Evolutionary conservation across 2,113 vertebrate species (phyloP).

Genomic region (Balaeniceps rex): DNA sequence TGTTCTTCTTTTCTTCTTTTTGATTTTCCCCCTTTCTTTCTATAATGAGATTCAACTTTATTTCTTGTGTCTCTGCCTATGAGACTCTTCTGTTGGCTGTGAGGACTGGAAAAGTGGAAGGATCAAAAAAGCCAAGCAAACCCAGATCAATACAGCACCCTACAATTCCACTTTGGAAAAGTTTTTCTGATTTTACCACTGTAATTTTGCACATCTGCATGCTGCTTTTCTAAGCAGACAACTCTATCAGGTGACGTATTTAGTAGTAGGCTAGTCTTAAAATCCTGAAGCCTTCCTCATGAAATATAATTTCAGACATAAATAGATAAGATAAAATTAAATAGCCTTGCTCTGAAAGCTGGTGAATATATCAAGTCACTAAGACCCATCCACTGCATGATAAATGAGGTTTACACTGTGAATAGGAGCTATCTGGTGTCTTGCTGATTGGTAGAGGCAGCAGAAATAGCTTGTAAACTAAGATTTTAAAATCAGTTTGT

Average conservation of each 20-base stretch:
- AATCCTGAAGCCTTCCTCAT: background rate
- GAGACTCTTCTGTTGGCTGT: conserved; percentile 69
- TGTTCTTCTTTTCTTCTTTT: conserved; percentile 47
- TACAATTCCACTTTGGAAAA: conserved; percentile 52
- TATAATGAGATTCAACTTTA: conserved; percentile 45
- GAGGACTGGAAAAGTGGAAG: conserved; percentile 70
- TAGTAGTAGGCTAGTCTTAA: background rate
- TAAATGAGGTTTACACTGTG: background rate
- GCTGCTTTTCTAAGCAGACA: conserved; percentile 58
- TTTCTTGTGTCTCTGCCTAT: conserved; percentile 61
- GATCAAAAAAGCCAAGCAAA: conserved; percentile 57
- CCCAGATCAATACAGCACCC: background rate
- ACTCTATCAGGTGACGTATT: conserved; percentile 59
- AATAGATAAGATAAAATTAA: conserved; percentile 41
- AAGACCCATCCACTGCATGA: background rate
- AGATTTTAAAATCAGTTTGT: conserved; percentile 6
- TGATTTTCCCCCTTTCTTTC: background rate
- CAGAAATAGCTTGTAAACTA: conserved; percentile 25
- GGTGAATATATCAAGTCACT: conserved; percentile 24
- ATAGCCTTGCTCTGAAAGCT: conserved; percentile 39
- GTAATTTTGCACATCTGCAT: conserved; percentile 45
- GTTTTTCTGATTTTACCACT: conserved; percentile 44
- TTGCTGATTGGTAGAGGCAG: conserved; percentile 28
- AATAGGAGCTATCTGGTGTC: background rate
- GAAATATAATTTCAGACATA: conserved; percentile 18